Percentiles rank a stretch among this genome's conserved stretches.
Conservation (phyloP, 2,797 vertebrate genomes). For the Channa striata region DNA sequence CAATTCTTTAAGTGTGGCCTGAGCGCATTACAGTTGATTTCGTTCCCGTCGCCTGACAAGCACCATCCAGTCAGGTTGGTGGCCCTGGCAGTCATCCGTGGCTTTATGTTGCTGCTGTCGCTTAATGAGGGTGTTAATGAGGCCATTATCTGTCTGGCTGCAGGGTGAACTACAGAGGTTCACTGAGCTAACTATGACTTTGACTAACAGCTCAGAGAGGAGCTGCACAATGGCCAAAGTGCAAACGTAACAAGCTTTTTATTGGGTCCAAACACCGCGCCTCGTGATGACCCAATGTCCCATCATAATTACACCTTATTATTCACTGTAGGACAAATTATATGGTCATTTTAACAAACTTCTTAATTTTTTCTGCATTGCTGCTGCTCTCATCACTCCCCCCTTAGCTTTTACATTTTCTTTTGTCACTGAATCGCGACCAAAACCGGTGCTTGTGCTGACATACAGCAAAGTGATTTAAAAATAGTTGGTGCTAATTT, state of each 20-base stretch:
- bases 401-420: too few relatives aligned
- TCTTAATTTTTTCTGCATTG: too few relatives aligned
- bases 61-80: neutral
- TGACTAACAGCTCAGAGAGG: neutral
- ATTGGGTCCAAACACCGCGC: neutral
- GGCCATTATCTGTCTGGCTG: conserved; percentile 25
- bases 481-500: too few relatives aligned
- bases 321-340: too few relatives aligned
- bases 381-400: too few relatives aligned
- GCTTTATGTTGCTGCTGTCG: conserved; percentile 17
- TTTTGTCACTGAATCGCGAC: too few relatives aligned
- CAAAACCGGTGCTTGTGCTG: too few relatives aligned
- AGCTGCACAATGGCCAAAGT: neutral
- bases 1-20: neutral
- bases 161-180: conserved; percentile 8
- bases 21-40: neutral
- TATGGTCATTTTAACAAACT: too few relatives aligned
- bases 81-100: conserved; percentile 9
- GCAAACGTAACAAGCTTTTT: neutral
- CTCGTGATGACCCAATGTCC: neutral
- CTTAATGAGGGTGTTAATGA: conserved; percentile 53
- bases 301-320: neutral
- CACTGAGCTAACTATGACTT: conserved; percentile 7
- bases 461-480: too few relatives aligned
- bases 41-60: neutral